Percentiles rank a stretch among this genome's conserved stretches.
phyloP scores from a whole-genome alignment of 1,140 invertebrate species.

The Drosophila equinoxialis region DNA sequence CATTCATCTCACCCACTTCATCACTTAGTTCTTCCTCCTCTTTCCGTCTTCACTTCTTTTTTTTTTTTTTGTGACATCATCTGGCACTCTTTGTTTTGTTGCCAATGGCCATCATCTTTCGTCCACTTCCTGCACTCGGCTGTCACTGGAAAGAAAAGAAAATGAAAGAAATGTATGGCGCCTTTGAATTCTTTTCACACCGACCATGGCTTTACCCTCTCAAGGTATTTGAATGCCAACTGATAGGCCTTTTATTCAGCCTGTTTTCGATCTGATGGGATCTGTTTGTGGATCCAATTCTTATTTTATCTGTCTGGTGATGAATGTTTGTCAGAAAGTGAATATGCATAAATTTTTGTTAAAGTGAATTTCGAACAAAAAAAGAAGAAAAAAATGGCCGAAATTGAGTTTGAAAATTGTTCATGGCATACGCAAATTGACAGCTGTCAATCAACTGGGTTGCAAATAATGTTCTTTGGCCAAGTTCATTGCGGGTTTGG shows the following conservation, averaged over 20 bases:
- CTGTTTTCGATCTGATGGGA: too few relatives aligned
- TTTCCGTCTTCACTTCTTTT: neutral
- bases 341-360: neutral
- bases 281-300: too few relatives aligned
- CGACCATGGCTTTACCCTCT: too few relatives aligned
- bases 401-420: constrained; percentile 57
- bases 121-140: constrained; percentile 36
- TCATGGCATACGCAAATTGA: constrained; percentile 63
- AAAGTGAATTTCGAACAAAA: neutral
- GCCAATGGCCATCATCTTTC: constrained; percentile 33
- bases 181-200: too few relatives aligned
- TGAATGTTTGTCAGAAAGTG: too few relatives aligned
- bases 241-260: too few relatives aligned
- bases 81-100: constrained; percentile 19
- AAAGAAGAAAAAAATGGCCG: neutral
- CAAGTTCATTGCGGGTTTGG: constrained; percentile 13
- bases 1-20: neutral
- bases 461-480: constrained; percentile 19
- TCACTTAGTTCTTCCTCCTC: neutral
- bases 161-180: neutral
- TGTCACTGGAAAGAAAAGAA: constrained; percentile 9
- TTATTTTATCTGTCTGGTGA: too few relatives aligned
- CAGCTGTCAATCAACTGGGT: constrained; percentile 68
- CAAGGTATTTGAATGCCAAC: too few relatives aligned
- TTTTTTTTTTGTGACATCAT: constrained; percentile 1